phyloP scores from a whole-genome alignment of 2,888 invertebrate species.

The Eledona agricola region DNA sequence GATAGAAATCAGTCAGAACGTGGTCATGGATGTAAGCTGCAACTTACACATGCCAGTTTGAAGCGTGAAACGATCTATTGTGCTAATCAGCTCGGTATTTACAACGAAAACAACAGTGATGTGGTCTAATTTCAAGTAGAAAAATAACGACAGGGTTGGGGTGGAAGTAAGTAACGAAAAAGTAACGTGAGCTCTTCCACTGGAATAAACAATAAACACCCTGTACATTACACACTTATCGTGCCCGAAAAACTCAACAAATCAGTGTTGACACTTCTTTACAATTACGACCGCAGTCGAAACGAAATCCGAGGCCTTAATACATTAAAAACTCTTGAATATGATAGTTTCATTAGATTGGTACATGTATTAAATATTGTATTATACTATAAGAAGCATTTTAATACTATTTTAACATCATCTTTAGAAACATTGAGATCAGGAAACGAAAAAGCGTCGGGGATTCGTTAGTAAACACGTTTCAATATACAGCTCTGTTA shows the following conservation, averaged over 20 bases:
- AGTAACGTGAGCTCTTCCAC: conserved; percentile 29
- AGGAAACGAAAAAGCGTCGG: conserved; percentile 39
- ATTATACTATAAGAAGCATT: conserved; percentile 41
- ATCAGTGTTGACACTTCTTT: conserved; percentile 21
- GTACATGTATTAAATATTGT: conserved; percentile 44
- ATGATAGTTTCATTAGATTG: conserved; percentile 43
- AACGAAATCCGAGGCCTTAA: conserved; percentile 47
- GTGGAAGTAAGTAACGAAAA: conserved; percentile 28
- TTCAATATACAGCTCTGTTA: conserved; percentile 31
- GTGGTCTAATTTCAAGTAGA: conserved; percentile 26
- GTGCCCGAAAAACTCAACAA: conserved; percentile 42
- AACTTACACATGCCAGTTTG: conserved; percentile 41
- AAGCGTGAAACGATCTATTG: conserved; percentile 29
- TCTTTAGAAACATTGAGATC: conserved; percentile 49
- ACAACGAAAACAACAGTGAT: conserved; percentile 22
- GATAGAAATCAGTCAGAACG: conserved; percentile 39
- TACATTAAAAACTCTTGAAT: conserved; percentile 41
- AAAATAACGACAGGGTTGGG: conserved; percentile 32
- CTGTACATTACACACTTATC: conserved; percentile 49
- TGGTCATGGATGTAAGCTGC: conserved; percentile 42
- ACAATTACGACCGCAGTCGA: no score
- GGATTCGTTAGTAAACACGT: conserved; percentile 33
- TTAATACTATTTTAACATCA: conserved; percentile 39
- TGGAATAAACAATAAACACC: conserved; percentile 40
- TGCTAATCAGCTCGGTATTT: conserved; percentile 27